Evolutionary conservation across 2,888 invertebrate species (phyloP), one percentile per base, ranked within the genome.

Genomic region (Strigamia crassipes): DNA sequence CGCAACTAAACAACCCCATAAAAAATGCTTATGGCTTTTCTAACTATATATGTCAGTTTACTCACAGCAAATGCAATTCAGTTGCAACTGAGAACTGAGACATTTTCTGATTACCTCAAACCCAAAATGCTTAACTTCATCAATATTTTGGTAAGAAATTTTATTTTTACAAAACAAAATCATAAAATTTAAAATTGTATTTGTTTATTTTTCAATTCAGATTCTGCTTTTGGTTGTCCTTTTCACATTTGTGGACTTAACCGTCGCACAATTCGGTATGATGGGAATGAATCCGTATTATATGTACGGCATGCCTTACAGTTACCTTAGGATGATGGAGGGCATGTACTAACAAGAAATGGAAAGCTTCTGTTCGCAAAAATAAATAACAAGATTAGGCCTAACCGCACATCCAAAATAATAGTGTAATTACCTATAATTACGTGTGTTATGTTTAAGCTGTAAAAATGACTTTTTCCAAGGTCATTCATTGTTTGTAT

Each of bases 41-140:
- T 21, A 21, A 66, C 61, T 66, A 66, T 66, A 66, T 66, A 66
- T n/a, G 8, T 23, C 21, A 5, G 18, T 4, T 21, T 66, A 23
- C 61, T 23, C 18, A 4, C n/a, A 23, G 2, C 9, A 66, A 3
- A n/a, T 0, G 2, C 12, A 66, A 15, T 66, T 18, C 18, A 12
- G 18, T n/a, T 27, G 27, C 61, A 8, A 10, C 61, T 61, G 15
- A 61, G 4, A 61, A 61, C 1, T 66, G 13, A 15, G 18, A 66
- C 21, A 6, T 1, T 8, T 10, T 23, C 9, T 23, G 23, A 21
- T 51, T 18, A 51, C 51, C 18, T 51, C 61, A 66, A 1, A 66
- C 21, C 21, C 18, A 66, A 66, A 66, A 66, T 66, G 61, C 21
- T 66, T 23, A 66, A 66, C 61, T 21, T 66, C 21, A 66, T 66